Evolutionary conservation across 2,888 invertebrate genomes (phyloP).

Genomic region (Venustoraphidia nigricollis): DNA sequence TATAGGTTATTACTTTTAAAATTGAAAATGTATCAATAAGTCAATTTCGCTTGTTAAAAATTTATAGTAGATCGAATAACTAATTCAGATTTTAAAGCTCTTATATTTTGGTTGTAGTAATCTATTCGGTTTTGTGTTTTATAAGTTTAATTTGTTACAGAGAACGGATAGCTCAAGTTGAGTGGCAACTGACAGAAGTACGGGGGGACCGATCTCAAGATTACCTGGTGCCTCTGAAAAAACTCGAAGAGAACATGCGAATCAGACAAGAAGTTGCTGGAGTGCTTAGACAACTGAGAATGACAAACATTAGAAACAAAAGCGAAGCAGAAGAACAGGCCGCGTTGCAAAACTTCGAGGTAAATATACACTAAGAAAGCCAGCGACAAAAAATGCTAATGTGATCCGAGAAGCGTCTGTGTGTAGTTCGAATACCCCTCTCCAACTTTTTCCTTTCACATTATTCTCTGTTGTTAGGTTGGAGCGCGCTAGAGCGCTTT

Average conservation of each 20-base stretch:
- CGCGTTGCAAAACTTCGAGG: constrained; percentile 77
- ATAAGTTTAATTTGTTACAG: constrained; percentile 33
- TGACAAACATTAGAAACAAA: constrained; percentile 74
- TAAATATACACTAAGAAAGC: too few relatives aligned
- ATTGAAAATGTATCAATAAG: neutral
- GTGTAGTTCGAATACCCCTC: too few relatives aligned
- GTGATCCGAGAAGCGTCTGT: too few relatives aligned
- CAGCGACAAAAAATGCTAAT: too few relatives aligned
- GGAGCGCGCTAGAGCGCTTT: too few relatives aligned
- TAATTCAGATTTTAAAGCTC: too few relatives aligned
- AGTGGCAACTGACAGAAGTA: constrained; percentile 73
- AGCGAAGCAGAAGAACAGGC: constrained; percentile 81
- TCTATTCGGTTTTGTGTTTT: constrained; percentile 26
- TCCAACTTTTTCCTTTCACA: too few relatives aligned
- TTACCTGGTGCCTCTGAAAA: constrained; percentile 71
- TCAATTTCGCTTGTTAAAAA: constrained; percentile 1
- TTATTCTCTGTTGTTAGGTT: too few relatives aligned
- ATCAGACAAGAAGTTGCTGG: constrained; percentile 82
- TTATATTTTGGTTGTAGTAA: neutral
- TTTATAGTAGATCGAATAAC: too few relatives aligned
- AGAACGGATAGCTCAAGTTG: constrained; percentile 72
- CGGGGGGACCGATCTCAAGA: constrained; percentile 73
- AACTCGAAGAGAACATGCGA: constrained; percentile 76
- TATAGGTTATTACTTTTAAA: constrained; percentile 14
- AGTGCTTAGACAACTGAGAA: constrained; percentile 57